These are phyloP conservation scores for Poecilobothrus nobilitatus DNA, from an alignment of 2,888 invertebrate species.

Conservation along the genomic window DNA sequence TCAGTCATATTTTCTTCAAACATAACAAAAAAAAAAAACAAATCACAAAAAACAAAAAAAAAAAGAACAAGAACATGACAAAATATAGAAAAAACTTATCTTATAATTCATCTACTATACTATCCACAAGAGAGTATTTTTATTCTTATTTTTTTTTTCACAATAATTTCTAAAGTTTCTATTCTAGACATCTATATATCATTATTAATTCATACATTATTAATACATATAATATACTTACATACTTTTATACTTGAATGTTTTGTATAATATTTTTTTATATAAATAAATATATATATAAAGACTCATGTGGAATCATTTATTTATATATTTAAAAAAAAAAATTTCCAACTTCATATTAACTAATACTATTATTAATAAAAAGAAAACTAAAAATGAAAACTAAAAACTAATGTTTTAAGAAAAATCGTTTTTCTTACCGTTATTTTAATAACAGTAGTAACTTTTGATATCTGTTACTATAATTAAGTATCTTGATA, in stretches of 20 bases:
- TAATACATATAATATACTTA: neutral
- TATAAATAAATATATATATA: neutral
- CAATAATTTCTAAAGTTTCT: neutral
- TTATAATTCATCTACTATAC: neutral
- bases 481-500: too few species aligned
- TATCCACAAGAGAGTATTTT: neutral
- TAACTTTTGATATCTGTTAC: too few species aligned
- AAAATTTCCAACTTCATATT: too few species aligned
- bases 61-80: neutral
- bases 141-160: neutral
- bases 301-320: neutral
- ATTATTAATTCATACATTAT: neutral
- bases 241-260: too few species aligned
- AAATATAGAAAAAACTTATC: neutral
- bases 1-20: neutral
- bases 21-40: neutral
- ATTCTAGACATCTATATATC: conserved; percentile 1
- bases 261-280: neutral
- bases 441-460: too few species aligned
- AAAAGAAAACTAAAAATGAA: too few species aligned
- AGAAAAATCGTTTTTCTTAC: too few species aligned
- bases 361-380: too few species aligned
- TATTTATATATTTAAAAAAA: too few species aligned
- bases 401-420: too few species aligned
- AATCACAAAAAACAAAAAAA: neutral